Conservation (phyloP, 2,888 invertebrate species). For the Myopa tessellatipennis region DNA sequence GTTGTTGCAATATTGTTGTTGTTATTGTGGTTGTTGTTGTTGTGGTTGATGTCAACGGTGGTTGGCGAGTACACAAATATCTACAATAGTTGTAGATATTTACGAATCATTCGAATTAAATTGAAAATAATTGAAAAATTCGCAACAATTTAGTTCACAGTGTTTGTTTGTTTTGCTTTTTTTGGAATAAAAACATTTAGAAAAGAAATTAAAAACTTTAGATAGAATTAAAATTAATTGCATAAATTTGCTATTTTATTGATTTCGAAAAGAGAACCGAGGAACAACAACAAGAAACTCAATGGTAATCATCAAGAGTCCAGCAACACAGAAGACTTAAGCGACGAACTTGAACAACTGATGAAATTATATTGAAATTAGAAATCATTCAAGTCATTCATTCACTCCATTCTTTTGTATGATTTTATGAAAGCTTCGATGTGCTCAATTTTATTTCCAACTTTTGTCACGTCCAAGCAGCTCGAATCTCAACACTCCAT, state of each 20-base stretch:
- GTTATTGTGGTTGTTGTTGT: neutral
- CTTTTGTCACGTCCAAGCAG: too few relatives aligned
- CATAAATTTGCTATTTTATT: neutral
- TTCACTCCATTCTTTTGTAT: neutral
- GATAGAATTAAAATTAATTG: too few relatives aligned
- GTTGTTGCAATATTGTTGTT: neutral
- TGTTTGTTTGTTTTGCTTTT: neutral
- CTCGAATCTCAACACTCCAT: too few relatives aligned
- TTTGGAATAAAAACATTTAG: neutral
- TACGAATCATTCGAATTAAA: too few relatives aligned
- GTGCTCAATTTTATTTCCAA: too few relatives aligned
- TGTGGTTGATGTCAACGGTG: neutral
- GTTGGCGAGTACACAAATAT: too few relatives aligned
- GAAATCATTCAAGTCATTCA: neutral
- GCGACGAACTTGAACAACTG: conserved; percentile 13
- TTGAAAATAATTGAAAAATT: too few relatives aligned
- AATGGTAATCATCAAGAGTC: conserved; percentile 9
- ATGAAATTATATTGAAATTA: too few relatives aligned
- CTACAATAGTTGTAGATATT: too few relatives aligned
- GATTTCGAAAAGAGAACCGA: neutral
- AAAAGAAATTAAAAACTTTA: neutral
- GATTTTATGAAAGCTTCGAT: too few relatives aligned
- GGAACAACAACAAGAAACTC: neutral
- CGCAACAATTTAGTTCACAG: too few relatives aligned
- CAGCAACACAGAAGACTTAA: conserved; percentile 25